phyloP scores from a whole-genome alignment of 1,140 invertebrate species.

The Drosophila kikkawai region DNA sequence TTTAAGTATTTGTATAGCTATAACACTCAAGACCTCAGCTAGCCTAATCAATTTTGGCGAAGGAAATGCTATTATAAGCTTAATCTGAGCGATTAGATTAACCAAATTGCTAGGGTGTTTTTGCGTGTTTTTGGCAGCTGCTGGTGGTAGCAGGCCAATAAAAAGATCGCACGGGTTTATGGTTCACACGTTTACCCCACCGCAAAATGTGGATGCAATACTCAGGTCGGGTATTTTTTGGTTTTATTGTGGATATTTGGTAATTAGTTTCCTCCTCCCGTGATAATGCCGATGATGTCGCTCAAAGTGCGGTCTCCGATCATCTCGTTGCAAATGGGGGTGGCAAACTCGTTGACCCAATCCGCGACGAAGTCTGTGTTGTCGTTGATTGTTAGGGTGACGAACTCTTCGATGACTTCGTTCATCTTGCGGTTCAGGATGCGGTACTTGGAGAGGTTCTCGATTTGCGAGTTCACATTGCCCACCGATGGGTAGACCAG shows the following conservation, averaged over 20 bases:
- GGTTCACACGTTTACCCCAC: constrained; percentile 13
- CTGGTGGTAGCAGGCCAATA: constrained; percentile 28
- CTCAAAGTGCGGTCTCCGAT: constrained; percentile 62
- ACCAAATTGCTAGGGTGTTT: constrained; percentile 25
- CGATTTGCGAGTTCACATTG: constrained; percentile 73
- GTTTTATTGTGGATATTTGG: constrained; percentile 28
- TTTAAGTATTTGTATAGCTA: not conserved
- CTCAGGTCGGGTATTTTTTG: constrained; percentile 10
- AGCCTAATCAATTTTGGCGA: constrained; percentile 23
- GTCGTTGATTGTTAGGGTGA: constrained; percentile 72
- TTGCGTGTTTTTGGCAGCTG: constrained; percentile 42
- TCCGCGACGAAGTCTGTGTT: constrained; percentile 70
- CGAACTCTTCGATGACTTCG: constrained; percentile 74
- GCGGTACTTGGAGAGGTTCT: constrained; percentile 69
- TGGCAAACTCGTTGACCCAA: constrained; percentile 45
- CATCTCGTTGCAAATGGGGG: constrained; percentile 65
- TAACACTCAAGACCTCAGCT: constrained; percentile 1
- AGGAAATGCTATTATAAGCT: constrained; percentile 48
- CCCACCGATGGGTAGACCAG: constrained; percentile 52
- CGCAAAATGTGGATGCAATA: constrained; percentile 9
- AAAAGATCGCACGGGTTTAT: constrained; percentile 33
- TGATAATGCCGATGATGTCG: constrained; percentile 60
- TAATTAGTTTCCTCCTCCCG: constrained; percentile 33
- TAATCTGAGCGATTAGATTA: constrained; percentile 74
- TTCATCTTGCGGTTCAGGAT: constrained; percentile 80